phyloP scores from a whole-genome alignment of 2,113 vertebrate genomes.

The Chloebia gouldiae region DNA sequence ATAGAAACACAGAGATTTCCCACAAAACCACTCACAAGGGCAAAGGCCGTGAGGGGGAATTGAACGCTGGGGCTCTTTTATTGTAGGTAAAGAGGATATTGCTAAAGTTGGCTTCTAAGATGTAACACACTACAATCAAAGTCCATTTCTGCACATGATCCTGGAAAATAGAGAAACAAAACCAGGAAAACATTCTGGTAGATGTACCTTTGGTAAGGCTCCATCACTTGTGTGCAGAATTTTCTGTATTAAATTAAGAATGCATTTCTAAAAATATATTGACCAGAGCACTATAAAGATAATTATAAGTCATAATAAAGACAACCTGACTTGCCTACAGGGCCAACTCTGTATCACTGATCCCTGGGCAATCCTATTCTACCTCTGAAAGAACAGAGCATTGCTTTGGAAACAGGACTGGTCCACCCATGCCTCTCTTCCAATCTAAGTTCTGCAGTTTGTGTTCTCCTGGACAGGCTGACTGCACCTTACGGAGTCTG shows the following conservation, averaged over 20 bases:
- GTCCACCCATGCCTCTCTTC: background rate
- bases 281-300: background rate
- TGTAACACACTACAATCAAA: background rate
- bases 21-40: fast-evolving
- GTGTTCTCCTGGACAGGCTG: background rate
- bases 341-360: background rate
- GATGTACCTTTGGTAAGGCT: background rate
- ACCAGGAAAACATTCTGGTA: background rate
- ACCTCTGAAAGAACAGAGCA: background rate
- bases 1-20: background rate
- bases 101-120: background rate
- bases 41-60: background rate
- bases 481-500: background rate
- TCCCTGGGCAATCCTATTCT: background rate
- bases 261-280: background rate
- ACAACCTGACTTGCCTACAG: background rate
- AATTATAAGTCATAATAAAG: background rate
- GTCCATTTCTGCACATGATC: background rate
- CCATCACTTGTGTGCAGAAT: background rate
- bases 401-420: background rate
- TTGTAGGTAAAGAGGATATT: background rate
- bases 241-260: background rate
- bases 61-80: background rate
- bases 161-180: background rate
- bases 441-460: background rate